phyloP scores from a whole-genome alignment of 1,140 invertebrate species.

The Lepidostoma basale region DNA sequence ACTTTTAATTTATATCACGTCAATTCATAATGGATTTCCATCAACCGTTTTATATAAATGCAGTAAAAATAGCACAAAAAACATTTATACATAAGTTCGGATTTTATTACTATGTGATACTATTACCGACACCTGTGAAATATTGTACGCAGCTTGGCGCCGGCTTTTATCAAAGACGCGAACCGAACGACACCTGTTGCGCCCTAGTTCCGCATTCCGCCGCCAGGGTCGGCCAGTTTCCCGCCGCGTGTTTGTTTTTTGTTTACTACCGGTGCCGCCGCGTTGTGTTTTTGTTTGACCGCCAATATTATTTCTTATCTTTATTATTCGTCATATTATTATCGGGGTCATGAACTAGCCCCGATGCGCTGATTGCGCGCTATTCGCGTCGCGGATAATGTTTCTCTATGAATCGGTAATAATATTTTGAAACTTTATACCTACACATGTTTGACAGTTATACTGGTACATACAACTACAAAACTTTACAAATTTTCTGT shows the following conservation, averaged over 20 bases:
- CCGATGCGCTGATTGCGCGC: too few species aligned
- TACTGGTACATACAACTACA: too few species aligned
- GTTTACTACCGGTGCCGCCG: not conserved
- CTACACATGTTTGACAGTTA: too few species aligned
- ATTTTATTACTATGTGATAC: not conserved
- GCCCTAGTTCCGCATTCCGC: not conserved
- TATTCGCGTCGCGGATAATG: too few species aligned
- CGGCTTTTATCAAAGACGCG: not conserved
- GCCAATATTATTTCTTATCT: constrained; percentile 8
- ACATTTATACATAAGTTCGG: too few species aligned
- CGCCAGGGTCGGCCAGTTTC: not conserved
- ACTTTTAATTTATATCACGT: too few species aligned
- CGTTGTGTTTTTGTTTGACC: not conserved
- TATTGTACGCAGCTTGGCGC: not conserved
- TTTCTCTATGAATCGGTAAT: not conserved
- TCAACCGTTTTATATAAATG: too few species aligned
- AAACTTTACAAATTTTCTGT: too few species aligned
- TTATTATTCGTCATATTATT: too few species aligned
- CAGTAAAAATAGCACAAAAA: too few species aligned
- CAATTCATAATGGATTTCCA: too few species aligned
- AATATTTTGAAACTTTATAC: too few species aligned
- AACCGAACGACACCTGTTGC: constrained; percentile 19
- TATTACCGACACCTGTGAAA: not conserved
- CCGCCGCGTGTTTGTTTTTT: not conserved
- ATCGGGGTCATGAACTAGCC: not conserved